Evolutionary conservation across 2,113 vertebrate genomes (phyloP), one percentile per base, ranked within the genome.

Genomic region (Hylia prasina): DNA sequence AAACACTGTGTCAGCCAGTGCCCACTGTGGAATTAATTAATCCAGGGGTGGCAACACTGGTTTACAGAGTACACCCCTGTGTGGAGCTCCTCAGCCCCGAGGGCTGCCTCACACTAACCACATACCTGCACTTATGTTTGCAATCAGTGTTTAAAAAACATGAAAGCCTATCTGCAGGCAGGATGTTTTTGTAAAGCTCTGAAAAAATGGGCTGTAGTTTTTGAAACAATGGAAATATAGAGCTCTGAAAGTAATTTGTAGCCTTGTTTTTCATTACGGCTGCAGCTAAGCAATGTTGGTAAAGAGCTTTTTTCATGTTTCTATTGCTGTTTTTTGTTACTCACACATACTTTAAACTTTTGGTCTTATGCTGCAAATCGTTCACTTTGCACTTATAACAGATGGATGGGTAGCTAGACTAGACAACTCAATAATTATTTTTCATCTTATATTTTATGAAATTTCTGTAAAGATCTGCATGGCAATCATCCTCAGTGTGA

Each of bases 1-100:
- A 80, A 81, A 60, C 1, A 3, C 39, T 0, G 0, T 18, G 45
- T 40, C 24, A 73, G 60, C 0, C 0, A 79, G 31, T 31, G 48
- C 31, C 28, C 40, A 44, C 40, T 57, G n/a, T 76, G 58, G 48
- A 82, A 72, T 28, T 48, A 51, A 21, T 85, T 51, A 80, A 44
- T 40, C n/a, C 57, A 48, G 31, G 33, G 39, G n/a, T 13, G 27
- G 70, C 40, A 68, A 33, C 3, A 3, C 21, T 1, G 5, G 2
- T 58, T 82, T 79, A 51, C n/a, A 68, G 54, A 64, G n/a, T 92
- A 65, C n/a, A 27, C 16, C 22, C 12, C 21, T 24, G 66, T 5
- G 4, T 1, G 3, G 53, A 82, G 58, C 30, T 64, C 40, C 65
- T 84, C 50, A 23, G 24, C 35, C 73, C 48, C 4, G 0, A n/a